Evolutionary conservation across 92 coral and sea anemone species (phyloP), one percentile per base, ranked within the genome.

Genomic region (Palythoa caribaeorum): DNA sequence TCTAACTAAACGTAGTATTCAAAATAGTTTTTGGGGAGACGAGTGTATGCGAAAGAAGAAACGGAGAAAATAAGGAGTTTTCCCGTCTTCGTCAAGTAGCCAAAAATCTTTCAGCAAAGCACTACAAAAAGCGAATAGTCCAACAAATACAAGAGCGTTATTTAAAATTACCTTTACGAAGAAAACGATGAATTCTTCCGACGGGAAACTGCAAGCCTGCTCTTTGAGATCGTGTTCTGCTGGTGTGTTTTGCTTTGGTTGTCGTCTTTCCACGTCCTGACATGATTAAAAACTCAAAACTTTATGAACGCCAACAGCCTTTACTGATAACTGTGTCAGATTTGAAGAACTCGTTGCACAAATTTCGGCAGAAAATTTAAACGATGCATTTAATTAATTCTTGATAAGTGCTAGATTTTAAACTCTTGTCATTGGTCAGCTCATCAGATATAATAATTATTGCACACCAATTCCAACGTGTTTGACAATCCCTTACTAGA

Each of bases 121-220:
- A 8, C 50, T 8, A 44, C 5, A 8, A 44, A 4, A 44, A 44
- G 50, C 50, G 50, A 44, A 44, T 44, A 44, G 5, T 5, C 50
- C 50, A 44, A 44, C 7, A 44, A 44, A 44, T 8, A 44, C 50
- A 3, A 44, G 50, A 8, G 50, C 5, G 50, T 44, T 44, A 44
- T 44, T 70, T 91, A 91, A 78, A 40, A 65, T 55, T 78, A 92
- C 94, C 94, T 84, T 92, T 92, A 39, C 94, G 94, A 84, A 92
- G 94, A 52, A 92, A 92, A 68, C 94, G 94, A 55, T 92, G 89
- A 51, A 92, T 92, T 72, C 94, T 72, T 59, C 94, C 94, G 5
- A 92, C 94, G 5, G 94, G 94, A 44, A 92, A 92, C 92, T 92
- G 94, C 72, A 92, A 75, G 16, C 94, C 94, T 5, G 94, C 94